Conservation (phyloP, 2,888 invertebrate genomes). For the Plemyria rubiginata region DNA sequence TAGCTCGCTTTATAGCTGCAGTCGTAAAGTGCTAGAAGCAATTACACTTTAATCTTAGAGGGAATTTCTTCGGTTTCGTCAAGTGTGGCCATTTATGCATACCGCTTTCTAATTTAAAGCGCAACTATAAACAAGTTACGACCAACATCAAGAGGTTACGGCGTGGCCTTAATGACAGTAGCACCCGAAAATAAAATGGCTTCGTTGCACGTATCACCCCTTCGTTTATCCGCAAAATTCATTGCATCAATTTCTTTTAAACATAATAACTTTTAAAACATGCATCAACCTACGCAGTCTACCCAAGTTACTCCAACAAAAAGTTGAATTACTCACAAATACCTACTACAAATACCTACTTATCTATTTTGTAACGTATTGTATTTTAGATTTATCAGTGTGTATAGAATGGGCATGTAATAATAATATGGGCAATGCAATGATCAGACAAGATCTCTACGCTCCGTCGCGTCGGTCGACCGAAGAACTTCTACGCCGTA, state of each 20-base stretch:
- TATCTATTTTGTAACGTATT: no score
- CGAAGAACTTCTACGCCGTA: neutral
- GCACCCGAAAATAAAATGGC: slow-evolving; percentile 72
- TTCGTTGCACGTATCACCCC: slow-evolving; percentile 67
- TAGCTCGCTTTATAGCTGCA: slow-evolving; percentile 27
- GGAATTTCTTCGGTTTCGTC: slow-evolving; percentile 53
- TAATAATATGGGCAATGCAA: no score
- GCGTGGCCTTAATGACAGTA: slow-evolving; percentile 74
- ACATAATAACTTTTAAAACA: slow-evolving; percentile 2
- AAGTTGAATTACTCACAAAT: no score
- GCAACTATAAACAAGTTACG: slow-evolving; percentile 80
- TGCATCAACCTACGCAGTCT: neutral
- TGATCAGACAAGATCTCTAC: neutral
- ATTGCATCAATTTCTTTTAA: slow-evolving; percentile 36
- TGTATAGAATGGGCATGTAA: no score
- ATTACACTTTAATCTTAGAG: slow-evolving; percentile 55
- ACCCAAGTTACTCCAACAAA: neutral
- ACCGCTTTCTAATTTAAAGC: slow-evolving; percentile 74
- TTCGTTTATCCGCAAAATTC: slow-evolving; percentile 56
- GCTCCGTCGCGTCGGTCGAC: no score
- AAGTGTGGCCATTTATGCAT: slow-evolving; percentile 57
- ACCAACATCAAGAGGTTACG: slow-evolving; percentile 77
- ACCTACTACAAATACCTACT: no score
- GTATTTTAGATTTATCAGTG: no score
- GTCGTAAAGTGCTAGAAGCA: slow-evolving; percentile 44